Evolutionary conservation across 2,113 vertebrate species (phyloP), one percentile per base, ranked within the genome.

Genomic region (Cyanoramphus novaezelandiae): DNA sequence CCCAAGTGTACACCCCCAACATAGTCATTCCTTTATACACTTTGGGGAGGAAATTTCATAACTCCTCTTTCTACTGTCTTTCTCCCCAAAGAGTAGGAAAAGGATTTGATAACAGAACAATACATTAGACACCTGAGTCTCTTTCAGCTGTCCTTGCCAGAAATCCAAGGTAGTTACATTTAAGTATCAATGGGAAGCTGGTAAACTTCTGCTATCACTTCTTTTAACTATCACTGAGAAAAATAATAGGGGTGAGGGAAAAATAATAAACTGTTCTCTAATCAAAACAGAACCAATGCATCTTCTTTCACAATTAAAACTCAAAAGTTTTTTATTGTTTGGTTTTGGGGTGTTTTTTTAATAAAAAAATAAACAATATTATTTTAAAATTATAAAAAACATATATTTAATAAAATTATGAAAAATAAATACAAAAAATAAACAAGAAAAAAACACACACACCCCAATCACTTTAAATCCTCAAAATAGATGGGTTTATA

Each of bases 1-100:
- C 39, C 9, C 7, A 14, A 52, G 9, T 5, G 13, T 47, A 43
- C 4, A 81, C 3, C 29, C 27, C 31, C 1, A 1, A 63, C 4
- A 27, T 0, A 59, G 29, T 6, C 4, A 46, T 39, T 53, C 4
- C 25, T 17, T 44, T 4, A 15, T 9, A 47, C 2, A 52, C 41
- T 29, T 14, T 5, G 3, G 2, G 2, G 2, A 75, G 1, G 2
- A 80, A 76, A 77, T 47, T 37, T 17, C 39, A 65, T n/a, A 44
- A 44, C 5, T 75, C 5, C 11, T 49, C 21, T 53, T 37, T 17
- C 16, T 11, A 31, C 5, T 21, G 11, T 13, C 39, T 43, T 44
- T 49, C n/a, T 52, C 31, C 63, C 11, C 20, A 47, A 62, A 65
- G 4, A 55, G 52, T 1, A 50, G n/a, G 3, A 46, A 20, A 43